Evolutionary conservation across 2,113 vertebrate species (phyloP), one percentile per base, ranked within the genome.

Genomic region (Gorsachius goisagi): DNA sequence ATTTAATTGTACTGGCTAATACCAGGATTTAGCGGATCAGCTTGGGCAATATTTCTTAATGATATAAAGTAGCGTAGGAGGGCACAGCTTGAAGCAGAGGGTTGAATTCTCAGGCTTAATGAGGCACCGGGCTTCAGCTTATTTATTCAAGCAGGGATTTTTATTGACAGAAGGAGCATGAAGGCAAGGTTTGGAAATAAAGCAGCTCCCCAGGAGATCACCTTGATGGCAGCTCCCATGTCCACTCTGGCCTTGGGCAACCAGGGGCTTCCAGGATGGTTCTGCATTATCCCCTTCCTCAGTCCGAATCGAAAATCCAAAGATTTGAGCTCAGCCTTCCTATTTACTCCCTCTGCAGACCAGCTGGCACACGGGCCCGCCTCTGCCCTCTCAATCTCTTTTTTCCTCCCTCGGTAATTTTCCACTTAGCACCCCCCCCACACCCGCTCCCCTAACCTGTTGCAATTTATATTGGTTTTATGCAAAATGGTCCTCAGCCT

Each of bases 1-100:
- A 45, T 89, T 89, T 94, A 95, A 96, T 95, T 96, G 87, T 28
- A 30, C 68, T 78, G 66, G 69, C 91, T 95, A 87, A 89, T 78
- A 53, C 53, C 2, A 52, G 89, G 95, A 94, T 94, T 95, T 87
- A 78, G 62, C 35, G 84, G 93, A 87, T 96, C 91, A 87, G 77
- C 81, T 35, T 8, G 44, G 58, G 77, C 84, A 85, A 60, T 91
- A 89, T 94, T 91, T 90, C 80, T 72, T 89, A 91, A 92, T 85
- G 91, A 95, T 81, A 33, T 92, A 39, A 92, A 90, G 73, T 19
- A 75, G 58, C 7, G 15, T 7, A 50, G 76, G 83, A 97, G 86
- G 86, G 80, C 86, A 90, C 84, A 93, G 83, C 94, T 95, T 77
- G 89, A 74, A 95, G 94, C 64, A 72, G 80, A 68, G 74, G 80